Conservation (phyloP, 2,113 vertebrate species). For the Prochilodus magdalenae region DNA sequence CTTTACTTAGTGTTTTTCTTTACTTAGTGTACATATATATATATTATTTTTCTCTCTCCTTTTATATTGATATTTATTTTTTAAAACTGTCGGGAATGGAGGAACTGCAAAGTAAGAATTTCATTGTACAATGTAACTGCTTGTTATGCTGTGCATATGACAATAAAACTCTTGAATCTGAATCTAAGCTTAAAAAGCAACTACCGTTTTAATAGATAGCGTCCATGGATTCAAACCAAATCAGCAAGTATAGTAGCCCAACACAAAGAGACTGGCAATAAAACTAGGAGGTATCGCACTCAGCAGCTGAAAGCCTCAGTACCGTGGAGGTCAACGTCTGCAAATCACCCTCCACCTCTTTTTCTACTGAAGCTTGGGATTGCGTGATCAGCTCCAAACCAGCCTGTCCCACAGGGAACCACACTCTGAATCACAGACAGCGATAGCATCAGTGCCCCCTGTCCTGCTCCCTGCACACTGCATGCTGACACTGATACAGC, state of each 20-base stretch:
- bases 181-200: constrained; percentile 10
- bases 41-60: no score
- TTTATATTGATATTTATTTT: no score
- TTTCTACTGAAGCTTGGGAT: constrained; percentile 26
- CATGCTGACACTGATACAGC: constrained; percentile 61
- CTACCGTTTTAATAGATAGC: neutral
- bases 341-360: constrained; percentile 21
- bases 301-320: constrained; percentile 5
- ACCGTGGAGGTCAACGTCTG: constrained; percentile 23
- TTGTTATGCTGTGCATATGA: no score
- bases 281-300: constrained; percentile 31
- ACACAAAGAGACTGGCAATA: constrained; percentile 20
- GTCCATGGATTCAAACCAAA: constrained; percentile 10
- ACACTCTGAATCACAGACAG: constrained; percentile 29
- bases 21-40: no score
- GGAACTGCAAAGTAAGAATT: no score
- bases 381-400: constrained; percentile 45
- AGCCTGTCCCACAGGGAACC: constrained; percentile 46
- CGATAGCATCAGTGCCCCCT: constrained; percentile 64
- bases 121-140: no score
- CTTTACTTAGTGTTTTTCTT: no score
- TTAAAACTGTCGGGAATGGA: no score
- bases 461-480: constrained; percentile 49
- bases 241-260: neutral
- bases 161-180: no score